Evolutionary conservation across 2,797 vertebrate species (phyloP).

Genomic region (Lepilemur septentrionalis): DNA sequence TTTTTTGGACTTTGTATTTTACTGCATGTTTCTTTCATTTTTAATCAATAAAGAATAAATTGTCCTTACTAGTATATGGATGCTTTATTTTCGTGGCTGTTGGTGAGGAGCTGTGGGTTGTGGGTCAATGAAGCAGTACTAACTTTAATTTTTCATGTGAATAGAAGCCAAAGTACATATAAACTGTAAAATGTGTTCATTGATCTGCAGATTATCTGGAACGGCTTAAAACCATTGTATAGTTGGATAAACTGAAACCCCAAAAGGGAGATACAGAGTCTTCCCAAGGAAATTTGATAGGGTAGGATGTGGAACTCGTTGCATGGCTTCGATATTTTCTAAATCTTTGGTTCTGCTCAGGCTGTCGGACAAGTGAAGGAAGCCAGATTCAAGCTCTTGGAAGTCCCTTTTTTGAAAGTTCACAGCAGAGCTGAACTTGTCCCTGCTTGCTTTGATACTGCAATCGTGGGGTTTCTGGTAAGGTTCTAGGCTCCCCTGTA

Average conservation of each 20-base stretch:
- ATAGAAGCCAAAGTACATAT: not conserved
- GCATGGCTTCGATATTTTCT: not conserved
- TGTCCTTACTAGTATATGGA: slow-evolving; percentile 80
- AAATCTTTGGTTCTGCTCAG: not conserved
- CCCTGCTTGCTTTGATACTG: not conserved
- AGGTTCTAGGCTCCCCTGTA: not conserved
- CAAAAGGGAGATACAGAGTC: no score
- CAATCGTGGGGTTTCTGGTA: not conserved
- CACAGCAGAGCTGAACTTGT: not conserved
- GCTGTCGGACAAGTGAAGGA: not conserved
- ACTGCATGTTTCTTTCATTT: slow-evolving; percentile 94
- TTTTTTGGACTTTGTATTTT: slow-evolving; percentile 90
- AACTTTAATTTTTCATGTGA: not conserved
- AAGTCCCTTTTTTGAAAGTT: not conserved
- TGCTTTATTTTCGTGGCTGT: not conserved
- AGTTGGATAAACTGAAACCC: not conserved
- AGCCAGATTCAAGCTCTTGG: not conserved
- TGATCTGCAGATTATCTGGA: not conserved
- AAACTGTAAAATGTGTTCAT: not conserved
- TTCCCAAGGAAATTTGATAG: not conserved
- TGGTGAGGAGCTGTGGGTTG: not conserved
- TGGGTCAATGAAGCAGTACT: not conserved
- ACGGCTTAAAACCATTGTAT: not conserved
- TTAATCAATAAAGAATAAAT: slow-evolving; percentile 95
- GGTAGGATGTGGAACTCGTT: no score